phyloP scores from a whole-genome alignment of 2,797 vertebrate genomes.

The Zonotrichia albicollis region DNA sequence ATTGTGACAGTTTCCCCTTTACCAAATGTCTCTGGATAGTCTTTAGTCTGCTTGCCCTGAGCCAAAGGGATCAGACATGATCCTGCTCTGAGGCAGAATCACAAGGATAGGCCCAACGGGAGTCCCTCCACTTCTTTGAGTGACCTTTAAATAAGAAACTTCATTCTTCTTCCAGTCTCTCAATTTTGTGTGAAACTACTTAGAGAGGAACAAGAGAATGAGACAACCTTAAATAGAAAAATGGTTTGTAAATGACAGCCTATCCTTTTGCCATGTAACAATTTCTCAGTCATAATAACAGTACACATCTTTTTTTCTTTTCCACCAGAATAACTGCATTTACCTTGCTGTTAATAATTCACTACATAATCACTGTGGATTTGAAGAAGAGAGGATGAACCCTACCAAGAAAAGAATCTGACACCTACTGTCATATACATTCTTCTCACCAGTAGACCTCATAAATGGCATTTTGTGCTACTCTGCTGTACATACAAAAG shows the following conservation, averaged over 20 bases:
- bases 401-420: constrained; percentile 32
- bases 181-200: background rate
- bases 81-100: background rate
- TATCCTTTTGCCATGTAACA: constrained; percentile 4
- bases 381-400: constrained; percentile 35
- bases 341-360: constrained; percentile 43
- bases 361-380: constrained; percentile 27
- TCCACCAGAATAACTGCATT: constrained; percentile 44
- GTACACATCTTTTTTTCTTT: background rate
- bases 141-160: background rate
- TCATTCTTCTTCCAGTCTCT: background rate
- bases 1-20: background rate
- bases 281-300: constrained; percentile 25
- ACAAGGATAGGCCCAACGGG: background rate
- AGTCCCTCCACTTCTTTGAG: background rate
- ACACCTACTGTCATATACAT: background rate
- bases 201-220: background rate
- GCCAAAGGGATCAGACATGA: background rate
- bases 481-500: background rate
- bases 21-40: background rate
- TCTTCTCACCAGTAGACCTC: constrained; percentile 27
- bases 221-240: constrained; percentile 9
- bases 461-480: background rate
- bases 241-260: constrained; percentile 6
- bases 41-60: background rate